Base-by-base conservation (phyloP, 2,113 vertebrate species). In the Macquaria australasica region DNA sequence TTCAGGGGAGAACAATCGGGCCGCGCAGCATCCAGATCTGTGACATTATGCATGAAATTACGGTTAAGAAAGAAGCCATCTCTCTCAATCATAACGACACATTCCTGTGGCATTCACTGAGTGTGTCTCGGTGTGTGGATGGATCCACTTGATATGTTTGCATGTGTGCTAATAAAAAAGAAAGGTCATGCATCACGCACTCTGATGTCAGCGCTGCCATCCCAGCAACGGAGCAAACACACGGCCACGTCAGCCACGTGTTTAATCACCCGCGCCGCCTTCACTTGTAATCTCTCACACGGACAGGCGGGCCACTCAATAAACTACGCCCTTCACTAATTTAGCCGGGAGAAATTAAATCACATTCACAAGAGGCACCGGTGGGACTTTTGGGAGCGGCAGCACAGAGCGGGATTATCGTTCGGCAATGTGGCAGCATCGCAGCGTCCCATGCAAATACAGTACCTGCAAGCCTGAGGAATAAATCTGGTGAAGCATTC, bases 11-110 rank as follows among this genome's bases (percentile, higher is more conserved):
- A 86, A 64, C 64, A 74, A 73, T 70, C 28, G 68, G 51, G 63
- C 78, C 1, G 43, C 15, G 37, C 58, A 16, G 68, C 79, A 66
- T 87, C 81, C 69, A 72, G 79, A 90, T 89, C 73, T 90, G 89
- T 85, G 87, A 85, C 87, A 90, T 92, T 91, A 81, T 93, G 90
- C 93, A 92, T 91, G 79, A 91, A 93, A 92, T 93, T 63, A 90
- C 74, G 80, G 73, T 88, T 77, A 83, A 88, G 82, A 89, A 85
- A 89, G 75, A 83, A 77, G 69, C 39, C 62, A 43, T 74, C 73
- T 75, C 82, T 84, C 77, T 87, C 77, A 75, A 59, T 87, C 76
- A 60, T 18, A 34, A 64, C 6, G 62, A 82, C 55, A 37, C 60
- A 72, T 45, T 77, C 62, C 50, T 59, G 73, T 79, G 76, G 64